Conservation (phyloP, 37 sponge, comb jelly and placozoan species). For the Aplysina aerophoba region DNA sequence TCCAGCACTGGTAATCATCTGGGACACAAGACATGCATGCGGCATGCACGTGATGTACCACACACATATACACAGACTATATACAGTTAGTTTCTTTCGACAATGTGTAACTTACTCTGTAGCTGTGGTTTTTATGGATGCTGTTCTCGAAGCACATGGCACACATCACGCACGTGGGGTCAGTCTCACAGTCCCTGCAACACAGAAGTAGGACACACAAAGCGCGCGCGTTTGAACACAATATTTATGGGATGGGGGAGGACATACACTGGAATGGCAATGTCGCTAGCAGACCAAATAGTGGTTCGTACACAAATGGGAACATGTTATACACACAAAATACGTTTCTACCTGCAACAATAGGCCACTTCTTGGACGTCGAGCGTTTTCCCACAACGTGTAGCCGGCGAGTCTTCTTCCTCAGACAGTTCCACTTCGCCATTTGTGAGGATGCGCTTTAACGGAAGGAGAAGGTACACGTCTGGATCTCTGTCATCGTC, state of each 20-base stretch:
- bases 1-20: constrained; percentile 64
- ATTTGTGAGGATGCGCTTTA: background rate
- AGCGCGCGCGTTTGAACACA: no score
- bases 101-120: constrained; percentile 58
- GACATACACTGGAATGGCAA: no score
- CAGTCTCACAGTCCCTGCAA: constrained; percentile 84
- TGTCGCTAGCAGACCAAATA: no score
- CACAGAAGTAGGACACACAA: no score
- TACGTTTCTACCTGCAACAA: constrained; percentile 4
- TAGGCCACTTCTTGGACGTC: constrained; percentile 25
- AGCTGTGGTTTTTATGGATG: constrained; percentile 75
- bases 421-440: constrained; percentile 17
- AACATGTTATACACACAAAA: no score
- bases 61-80: background rate
- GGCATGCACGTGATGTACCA: constrained; percentile 2
- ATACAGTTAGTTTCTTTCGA: background rate
- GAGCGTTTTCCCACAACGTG: constrained; percentile 5
- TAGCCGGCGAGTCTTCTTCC: background rate
- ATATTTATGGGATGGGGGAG: no score
- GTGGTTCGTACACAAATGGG: no score
- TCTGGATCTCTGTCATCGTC: constrained; percentile 2
- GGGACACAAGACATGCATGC: constrained; percentile 41
- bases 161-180: constrained; percentile 91
- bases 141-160: constrained; percentile 89
- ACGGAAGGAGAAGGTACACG: background rate